Evolutionary conservation across 1,140 invertebrate species (phyloP), one percentile per base, ranked within the genome.

Genomic region (Rhopalosiphum padi): DNA sequence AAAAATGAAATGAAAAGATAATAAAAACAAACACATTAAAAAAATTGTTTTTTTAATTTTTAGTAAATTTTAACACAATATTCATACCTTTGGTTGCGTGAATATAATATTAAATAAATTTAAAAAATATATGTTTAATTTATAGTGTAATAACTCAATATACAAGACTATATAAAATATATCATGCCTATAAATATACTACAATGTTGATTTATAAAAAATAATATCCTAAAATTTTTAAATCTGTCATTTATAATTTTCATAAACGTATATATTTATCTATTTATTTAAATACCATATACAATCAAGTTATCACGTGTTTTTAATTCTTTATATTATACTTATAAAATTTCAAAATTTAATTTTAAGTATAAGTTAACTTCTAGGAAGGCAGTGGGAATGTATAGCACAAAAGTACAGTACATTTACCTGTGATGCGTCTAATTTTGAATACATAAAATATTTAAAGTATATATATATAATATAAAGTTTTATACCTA

Each of bases 21-120:
- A 88, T 88, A 88, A 88, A 87, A 88, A 88, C 15, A n/a, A 48
- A 30, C 2, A 22, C 86, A 48, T n/a, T 51, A 88, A 88, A 88
- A 88, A 35, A 6, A 88, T 88, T 48, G 30, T 7, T 51, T 46
- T n/a, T n/a, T 48, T 43, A 51, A 88, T 35, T 88, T n/a, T 51
- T 51, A 88, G 6, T 35, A n/a, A 51, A 88, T 22, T 88, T 22
- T 35, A 51, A 88, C 23, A 35, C 2, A 41, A 41, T 41, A 41
- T 1, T 41, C 41, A 51, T 30, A 21, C 8, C 9, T 46, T n/a
- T 51, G 35, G 85, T 43, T 43, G 3, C 8, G 8, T 43, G 25
- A 43, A 43, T 15, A 25, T 46, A 86, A 86, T 37, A 51, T 60
- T 30, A 30, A 60, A 60, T 60, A 3, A 30, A 30, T 60, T 25